These are phyloP conservation scores for Arenaria interpres DNA, from an alignment of 2,113 vertebrate species.

Conservation along the genomic window DNA sequence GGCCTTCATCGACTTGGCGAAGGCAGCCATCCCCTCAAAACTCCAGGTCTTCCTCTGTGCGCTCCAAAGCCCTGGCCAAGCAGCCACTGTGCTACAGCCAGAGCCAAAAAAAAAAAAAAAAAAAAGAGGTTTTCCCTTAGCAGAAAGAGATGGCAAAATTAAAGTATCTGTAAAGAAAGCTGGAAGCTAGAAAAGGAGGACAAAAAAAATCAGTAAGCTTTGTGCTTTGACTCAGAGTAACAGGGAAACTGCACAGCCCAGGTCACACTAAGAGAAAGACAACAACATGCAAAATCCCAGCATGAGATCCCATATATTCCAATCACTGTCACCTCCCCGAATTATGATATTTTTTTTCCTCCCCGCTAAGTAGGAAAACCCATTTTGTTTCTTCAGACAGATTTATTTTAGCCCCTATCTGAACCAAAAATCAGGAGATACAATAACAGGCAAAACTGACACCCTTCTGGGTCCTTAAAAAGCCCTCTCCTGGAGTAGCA, in stretches of 20 bases:
- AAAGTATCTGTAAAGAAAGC: background rate
- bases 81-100: background rate
- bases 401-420: background rate
- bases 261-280: background rate
- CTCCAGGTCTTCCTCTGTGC: background rate
- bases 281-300: background rate
- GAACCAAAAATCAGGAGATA: background rate
- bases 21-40: background rate
- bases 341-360: background rate
- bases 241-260: background rate
- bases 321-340: background rate
- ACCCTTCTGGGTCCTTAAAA: no score
- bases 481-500: no score
- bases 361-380: background rate
- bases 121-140: background rate
- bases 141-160: background rate
- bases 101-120: background rate
- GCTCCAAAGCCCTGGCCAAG: background rate
- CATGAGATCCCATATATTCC: no score
- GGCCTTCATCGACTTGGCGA: background rate
- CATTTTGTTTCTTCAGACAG: background rate
- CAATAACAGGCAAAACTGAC: background rate
- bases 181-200: background rate
- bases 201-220: background rate
- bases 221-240: background rate